These are phyloP conservation scores for Bugula neritina DNA, from an alignment of 2,888 invertebrate species.

Conservation along the genomic window DNA sequence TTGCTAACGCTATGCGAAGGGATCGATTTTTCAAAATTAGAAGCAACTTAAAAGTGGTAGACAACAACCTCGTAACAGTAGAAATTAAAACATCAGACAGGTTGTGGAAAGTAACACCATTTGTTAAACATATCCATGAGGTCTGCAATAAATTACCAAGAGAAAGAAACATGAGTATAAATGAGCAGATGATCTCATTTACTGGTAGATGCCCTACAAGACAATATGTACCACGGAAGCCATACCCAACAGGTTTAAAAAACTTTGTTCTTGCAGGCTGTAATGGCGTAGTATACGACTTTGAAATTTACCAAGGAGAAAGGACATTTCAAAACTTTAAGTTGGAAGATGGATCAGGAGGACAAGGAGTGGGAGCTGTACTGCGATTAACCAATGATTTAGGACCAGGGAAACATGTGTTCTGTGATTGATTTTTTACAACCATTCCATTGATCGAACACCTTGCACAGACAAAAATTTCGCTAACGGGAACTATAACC, in stretches of 20 bases:
- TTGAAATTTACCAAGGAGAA: slow-evolving; percentile 13
- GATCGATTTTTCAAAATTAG: not conserved
- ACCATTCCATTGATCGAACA: not conserved
- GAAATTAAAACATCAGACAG: not conserved
- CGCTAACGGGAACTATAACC: not conserved
- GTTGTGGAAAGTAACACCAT: not conserved
- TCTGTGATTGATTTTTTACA: not conserved
- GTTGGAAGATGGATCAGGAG: not conserved
- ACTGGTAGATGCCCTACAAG: slow-evolving; percentile 8
- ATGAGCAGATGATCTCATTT: slow-evolving; percentile 16
- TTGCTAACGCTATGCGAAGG: not conserved
- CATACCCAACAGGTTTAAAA: not conserved
- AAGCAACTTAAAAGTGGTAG: not conserved
- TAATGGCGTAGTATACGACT: not conserved
- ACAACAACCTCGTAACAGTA: not conserved
- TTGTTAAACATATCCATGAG: not conserved
- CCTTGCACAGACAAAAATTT: not conserved
- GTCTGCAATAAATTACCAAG: not conserved
- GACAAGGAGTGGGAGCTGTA: not conserved
- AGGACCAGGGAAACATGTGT: no score
- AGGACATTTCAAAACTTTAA: not conserved
- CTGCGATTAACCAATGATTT: not conserved
- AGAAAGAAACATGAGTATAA: not conserved
- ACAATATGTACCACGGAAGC: slow-evolving; percentile 12
- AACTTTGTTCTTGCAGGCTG: not conserved